These are phyloP conservation scores for Baronia brevicornis DNA, from an alignment of 2,888 invertebrate species.

Conservation along the genomic window DNA sequence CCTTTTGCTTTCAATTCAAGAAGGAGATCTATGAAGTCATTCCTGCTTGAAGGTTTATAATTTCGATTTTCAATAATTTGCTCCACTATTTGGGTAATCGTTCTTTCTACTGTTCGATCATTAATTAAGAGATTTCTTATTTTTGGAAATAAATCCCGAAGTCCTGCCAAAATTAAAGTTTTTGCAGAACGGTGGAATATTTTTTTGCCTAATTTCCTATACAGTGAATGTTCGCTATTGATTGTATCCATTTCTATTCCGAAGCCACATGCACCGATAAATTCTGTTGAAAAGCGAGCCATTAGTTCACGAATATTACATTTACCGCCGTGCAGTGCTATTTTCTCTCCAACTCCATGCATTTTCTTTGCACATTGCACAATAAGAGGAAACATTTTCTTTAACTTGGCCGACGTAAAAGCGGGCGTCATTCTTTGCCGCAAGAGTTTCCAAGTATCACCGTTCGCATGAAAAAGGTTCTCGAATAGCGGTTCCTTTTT, in stretches of 20 bases:
- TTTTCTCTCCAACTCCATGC: constrained; percentile 21
- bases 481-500: constrained; percentile 36
- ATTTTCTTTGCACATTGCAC: constrained; percentile 47
- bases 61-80: constrained; percentile 39
- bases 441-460: constrained; percentile 49
- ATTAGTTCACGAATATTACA: constrained; percentile 39
- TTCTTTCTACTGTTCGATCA: constrained; percentile 22
- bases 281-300: constrained; percentile 46
- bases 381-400: constrained; percentile 54
- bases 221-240: constrained; percentile 35
- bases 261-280: constrained; percentile 45
- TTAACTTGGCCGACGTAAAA: constrained; percentile 51
- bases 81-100: constrained; percentile 28
- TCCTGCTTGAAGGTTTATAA: constrained; percentile 34
- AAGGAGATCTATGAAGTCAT: constrained; percentile 37
- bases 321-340: constrained; percentile 21
- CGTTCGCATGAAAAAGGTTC: constrained; percentile 45
- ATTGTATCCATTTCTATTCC: constrained; percentile 41
- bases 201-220: constrained; percentile 27
- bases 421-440: constrained; percentile 51
- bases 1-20: constrained; percentile 36
- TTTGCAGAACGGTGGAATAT: constrained; percentile 27
- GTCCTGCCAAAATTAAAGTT: constrained; percentile 20
- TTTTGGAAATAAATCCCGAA: constrained; percentile 40
- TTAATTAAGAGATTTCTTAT: constrained; percentile 23